phyloP scores from a whole-genome alignment of 2,888 invertebrate species.

The Drosophila mettleri region DNA sequence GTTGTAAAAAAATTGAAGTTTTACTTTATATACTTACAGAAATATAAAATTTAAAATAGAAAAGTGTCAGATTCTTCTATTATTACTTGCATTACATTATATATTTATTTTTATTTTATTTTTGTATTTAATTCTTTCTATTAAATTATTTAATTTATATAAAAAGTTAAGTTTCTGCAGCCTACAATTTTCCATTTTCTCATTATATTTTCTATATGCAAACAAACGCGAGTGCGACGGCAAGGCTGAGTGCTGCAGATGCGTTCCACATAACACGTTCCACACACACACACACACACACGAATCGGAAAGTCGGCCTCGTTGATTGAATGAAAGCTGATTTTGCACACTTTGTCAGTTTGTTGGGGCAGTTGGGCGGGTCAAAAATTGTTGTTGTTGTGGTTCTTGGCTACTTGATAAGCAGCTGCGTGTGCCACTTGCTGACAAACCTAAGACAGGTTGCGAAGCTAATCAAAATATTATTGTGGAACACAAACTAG shows the following conservation, averaged over 20 bases:
- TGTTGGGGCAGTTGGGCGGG: conserved; percentile 10
- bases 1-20: no score
- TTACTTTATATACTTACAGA: no score
- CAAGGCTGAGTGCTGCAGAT: background rate
- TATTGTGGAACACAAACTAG: conserved; percentile 16
- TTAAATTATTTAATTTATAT: no score
- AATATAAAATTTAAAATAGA: no score
- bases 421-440: conserved; percentile 23
- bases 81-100: no score
- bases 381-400: conserved; percentile 2
- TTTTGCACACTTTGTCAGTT: conserved; percentile 40
- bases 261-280: conserved; percentile 35
- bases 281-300: conserved; percentile 10
- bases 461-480: conserved; percentile 27
- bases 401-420: conserved; percentile 42
- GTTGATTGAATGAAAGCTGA: conserved; percentile 36
- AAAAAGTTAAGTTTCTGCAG: no score
- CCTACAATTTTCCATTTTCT: background rate
- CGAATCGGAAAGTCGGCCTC: conserved; percentile 7
- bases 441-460: conserved; percentile 37
- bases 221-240: background rate
- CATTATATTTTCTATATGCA: background rate
- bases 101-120: no score
- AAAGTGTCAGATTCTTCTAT: no score
- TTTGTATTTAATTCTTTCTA: background rate